phyloP scores from a whole-genome alignment of 2,888 invertebrate species.

The Protonemura montana region DNA sequence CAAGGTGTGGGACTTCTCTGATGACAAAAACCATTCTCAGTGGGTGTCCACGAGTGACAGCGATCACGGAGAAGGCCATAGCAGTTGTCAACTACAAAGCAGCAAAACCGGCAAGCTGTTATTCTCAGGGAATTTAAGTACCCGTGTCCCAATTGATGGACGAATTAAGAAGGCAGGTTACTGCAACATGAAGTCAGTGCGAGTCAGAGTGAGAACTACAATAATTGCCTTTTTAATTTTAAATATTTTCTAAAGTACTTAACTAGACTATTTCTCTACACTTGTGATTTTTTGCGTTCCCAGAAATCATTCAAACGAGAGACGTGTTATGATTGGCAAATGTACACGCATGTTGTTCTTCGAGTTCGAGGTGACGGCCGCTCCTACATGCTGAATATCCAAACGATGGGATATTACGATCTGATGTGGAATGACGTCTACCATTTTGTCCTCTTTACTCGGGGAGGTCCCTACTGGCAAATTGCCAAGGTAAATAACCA shows the following conservation, averaged over 20 bases:
- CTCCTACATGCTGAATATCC: constrained; percentile 83
- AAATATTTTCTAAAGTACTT: background rate
- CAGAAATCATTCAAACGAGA: constrained; percentile 84
- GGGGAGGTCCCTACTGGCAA: constrained; percentile 99
- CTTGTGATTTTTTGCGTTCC: constrained; percentile 53
- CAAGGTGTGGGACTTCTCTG: constrained; percentile 74
- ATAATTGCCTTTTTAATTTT: background rate
- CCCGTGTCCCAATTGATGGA: constrained; percentile 82
- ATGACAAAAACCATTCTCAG: constrained; percentile 67
- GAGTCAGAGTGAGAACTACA: constrained; percentile 68
- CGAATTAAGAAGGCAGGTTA: constrained; percentile 79
- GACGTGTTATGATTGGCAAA: constrained; percentile 74
- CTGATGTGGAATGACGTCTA: constrained; percentile 89
- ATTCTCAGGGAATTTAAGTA: constrained; percentile 75
- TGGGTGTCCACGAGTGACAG: constrained; percentile 81
- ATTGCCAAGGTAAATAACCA: constrained; percentile 70
- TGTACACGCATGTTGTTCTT: constrained; percentile 79
- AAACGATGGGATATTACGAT: constrained; percentile 79
- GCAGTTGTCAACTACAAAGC: constrained; percentile 70
- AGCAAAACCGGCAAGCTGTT: constrained; percentile 74
- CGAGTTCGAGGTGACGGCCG: constrained; percentile 94
- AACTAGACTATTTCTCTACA: constrained; percentile 8
- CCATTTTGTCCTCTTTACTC: constrained; percentile 85
- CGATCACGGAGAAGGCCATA: constrained; percentile 82
- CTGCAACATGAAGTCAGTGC: constrained; percentile 77